A percentile compares a stretch with the other conserved stretches of the same genome.
phyloP scores from a whole-genome alignment of 2,888 invertebrate genomes.

The Agrochola circellaris region DNA sequence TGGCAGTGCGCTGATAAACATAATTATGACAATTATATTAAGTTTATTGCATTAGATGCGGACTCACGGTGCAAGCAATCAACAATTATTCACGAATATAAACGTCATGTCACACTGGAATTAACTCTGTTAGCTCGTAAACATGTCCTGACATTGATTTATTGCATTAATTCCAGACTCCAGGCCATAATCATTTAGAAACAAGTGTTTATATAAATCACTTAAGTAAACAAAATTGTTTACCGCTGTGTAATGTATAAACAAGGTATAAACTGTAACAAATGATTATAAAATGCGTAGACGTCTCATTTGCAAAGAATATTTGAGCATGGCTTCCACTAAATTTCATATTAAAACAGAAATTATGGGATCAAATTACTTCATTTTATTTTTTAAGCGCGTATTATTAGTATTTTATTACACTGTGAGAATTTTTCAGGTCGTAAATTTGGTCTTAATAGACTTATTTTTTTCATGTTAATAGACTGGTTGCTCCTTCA shows the following conservation, averaged over 20 bases:
- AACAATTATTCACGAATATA: slow-evolving; percentile 90
- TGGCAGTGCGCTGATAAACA: slow-evolving; percentile 60
- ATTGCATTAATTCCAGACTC: slow-evolving; percentile 87
- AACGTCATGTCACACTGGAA: slow-evolving; percentile 89
- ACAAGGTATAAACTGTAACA: slow-evolving; percentile 52
- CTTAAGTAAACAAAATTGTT: slow-evolving; percentile 70
- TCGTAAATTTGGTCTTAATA: slow-evolving; percentile 35
- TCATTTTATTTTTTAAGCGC: slow-evolving; percentile 38
- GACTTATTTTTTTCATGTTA: slow-evolving; percentile 38
- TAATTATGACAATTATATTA: slow-evolving; percentile 67
- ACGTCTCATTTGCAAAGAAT: slow-evolving; percentile 45
- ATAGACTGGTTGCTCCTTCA: slow-evolving; percentile 9
- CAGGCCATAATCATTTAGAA: slow-evolving; percentile 82
- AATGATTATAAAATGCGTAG: slow-evolving; percentile 54
- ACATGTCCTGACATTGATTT: slow-evolving; percentile 89
- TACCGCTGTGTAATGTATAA: slow-evolving; percentile 55
- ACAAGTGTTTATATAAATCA: slow-evolving; percentile 81
- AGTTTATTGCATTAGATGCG: slow-evolving; percentile 70
- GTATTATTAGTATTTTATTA: slow-evolving; percentile 42
- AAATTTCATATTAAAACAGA: slow-evolving; percentile 53
- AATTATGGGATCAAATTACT: slow-evolving; percentile 53
- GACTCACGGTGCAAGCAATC: slow-evolving; percentile 77
- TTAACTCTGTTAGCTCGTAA: slow-evolving; percentile 90
- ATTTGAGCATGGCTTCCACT: slow-evolving; percentile 31
- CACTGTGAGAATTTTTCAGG: slow-evolving; percentile 22